phyloP scores from a whole-genome alignment of 2,113 vertebrate species.

The Propithecus coquereli region DNA sequence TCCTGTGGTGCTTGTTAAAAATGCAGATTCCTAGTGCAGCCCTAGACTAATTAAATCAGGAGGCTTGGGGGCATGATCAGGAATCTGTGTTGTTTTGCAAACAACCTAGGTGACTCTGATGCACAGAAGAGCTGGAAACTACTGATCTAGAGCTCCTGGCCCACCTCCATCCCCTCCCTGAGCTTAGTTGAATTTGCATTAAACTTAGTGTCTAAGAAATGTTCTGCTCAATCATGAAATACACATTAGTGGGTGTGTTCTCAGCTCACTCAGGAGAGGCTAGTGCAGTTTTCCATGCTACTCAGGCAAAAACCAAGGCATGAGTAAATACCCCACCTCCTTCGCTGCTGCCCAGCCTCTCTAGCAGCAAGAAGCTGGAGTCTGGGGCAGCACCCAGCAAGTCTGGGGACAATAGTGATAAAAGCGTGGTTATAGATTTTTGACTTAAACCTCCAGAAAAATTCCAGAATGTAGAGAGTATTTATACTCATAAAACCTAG shows the following conservation, averaged over 20 bases:
- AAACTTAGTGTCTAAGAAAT: neutral
- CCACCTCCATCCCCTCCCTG: neutral
- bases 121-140: neutral
- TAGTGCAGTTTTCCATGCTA: neutral
- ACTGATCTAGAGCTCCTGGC: neutral
- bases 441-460: neutral
- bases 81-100: neutral
- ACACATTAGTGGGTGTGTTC: neutral
- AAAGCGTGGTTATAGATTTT: neutral
- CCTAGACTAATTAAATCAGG: neutral
- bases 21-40: neutral
- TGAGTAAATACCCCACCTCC: neutral
- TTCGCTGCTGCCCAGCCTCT: accelerated
- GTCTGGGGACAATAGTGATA: neutral
- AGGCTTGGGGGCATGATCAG: neutral
- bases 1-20: neutral
- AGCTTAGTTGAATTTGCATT: neutral
- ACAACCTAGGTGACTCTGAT: neutral
- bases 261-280: neutral
- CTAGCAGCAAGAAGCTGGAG: neutral
- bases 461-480: neutral
- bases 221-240: neutral
- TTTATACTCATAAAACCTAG: neutral
- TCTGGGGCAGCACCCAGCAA: too few relatives aligned
- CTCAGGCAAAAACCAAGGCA: neutral